Conservation (phyloP, 2,888 invertebrate species). For the Caenorhabditis drosophilae region DNA sequence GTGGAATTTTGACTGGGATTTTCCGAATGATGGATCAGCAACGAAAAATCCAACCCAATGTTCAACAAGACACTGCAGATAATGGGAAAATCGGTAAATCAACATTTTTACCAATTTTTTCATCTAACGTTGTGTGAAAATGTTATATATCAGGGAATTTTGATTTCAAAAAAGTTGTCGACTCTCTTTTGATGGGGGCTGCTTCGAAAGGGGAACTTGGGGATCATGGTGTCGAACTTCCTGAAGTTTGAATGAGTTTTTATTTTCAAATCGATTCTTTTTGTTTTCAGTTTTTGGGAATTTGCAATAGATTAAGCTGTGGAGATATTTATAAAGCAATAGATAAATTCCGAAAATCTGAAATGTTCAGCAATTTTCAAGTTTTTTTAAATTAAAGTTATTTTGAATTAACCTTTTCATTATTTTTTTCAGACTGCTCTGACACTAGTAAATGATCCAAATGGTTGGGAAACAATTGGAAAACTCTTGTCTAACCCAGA, state of each 20-base stretch:
- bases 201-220: slow-evolving; percentile 60
- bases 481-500: slow-evolving; percentile 66
- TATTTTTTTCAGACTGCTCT: slow-evolving; percentile 59
- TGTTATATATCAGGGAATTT: slow-evolving; percentile 32
- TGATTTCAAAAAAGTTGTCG: slow-evolving; percentile 63
- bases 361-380: slow-evolving; percentile 68
- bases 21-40: slow-evolving; percentile 66
- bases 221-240: slow-evolving; percentile 63
- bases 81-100: slow-evolving; percentile 39
- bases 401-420: neutral
- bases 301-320: slow-evolving; percentile 64
- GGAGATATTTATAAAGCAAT: slow-evolving; percentile 67
- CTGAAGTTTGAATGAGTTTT: slow-evolving; percentile 34
- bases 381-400: slow-evolving; percentile 22
- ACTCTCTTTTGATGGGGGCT: slow-evolving; percentile 54
- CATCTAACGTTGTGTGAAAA: slow-evolving; percentile 1
- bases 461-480: slow-evolving; percentile 67
- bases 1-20: slow-evolving; percentile 62
- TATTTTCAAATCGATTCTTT: slow-evolving; percentile 1
- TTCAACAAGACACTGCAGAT: slow-evolving; percentile 32
- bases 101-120: slow-evolving; percentile 1
- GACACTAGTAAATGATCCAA: slow-evolving; percentile 64
- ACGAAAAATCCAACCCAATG: slow-evolving; percentile 44
- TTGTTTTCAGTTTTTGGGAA: slow-evolving; percentile 54
- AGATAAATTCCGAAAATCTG: slow-evolving; percentile 65